phyloP scores from a whole-genome alignment of 2,113 vertebrate genomes.

The Oncorhynchus clarkii region DNA sequence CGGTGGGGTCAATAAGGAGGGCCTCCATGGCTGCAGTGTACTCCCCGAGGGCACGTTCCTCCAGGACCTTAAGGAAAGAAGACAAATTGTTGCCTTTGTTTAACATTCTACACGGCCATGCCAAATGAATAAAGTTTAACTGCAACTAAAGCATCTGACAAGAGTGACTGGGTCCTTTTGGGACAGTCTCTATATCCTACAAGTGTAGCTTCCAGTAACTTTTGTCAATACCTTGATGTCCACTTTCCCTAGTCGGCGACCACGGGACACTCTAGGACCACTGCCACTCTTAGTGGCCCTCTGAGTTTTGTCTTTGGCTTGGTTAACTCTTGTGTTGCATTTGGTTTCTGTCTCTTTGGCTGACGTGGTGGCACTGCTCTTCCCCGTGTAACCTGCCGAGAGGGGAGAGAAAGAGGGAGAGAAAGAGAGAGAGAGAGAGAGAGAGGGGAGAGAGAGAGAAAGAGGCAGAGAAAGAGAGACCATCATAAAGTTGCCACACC shows the following conservation, averaged over 20 bases:
- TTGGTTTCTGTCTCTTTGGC: conserved; percentile 39
- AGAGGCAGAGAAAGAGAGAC: too few relatives aligned
- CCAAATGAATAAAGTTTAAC: too few relatives aligned
- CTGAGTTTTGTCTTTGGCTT: not conserved
- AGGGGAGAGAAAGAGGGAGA: not conserved
- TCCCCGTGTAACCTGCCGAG: too few relatives aligned
- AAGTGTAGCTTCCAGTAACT: too few relatives aligned
- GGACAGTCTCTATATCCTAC: too few relatives aligned
- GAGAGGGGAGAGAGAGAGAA: too few relatives aligned
- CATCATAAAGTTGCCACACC: too few relatives aligned
- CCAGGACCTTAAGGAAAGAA: conserved; percentile 31
- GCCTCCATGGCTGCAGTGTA: conserved; percentile 44
- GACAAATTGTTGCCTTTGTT: not conserved
- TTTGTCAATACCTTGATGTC: conserved; percentile 35
- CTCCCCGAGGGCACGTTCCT: conserved; percentile 15
- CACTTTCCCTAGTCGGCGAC: not conserved
- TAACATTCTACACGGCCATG: too few relatives aligned
- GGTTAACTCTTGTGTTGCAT: not conserved
- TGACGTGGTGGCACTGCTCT: conserved; percentile 24
- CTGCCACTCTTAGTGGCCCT: not conserved
- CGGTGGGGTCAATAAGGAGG: conserved; percentile 11
- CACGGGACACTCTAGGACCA: conserved; percentile 25
- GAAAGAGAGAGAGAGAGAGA: rapidly evolving
- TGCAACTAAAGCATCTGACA: too few relatives aligned
- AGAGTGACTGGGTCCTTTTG: too few relatives aligned